Evolutionary conservation across 2,888 invertebrate species (phyloP).

Genomic region (Eretmocerus hayati): DNA sequence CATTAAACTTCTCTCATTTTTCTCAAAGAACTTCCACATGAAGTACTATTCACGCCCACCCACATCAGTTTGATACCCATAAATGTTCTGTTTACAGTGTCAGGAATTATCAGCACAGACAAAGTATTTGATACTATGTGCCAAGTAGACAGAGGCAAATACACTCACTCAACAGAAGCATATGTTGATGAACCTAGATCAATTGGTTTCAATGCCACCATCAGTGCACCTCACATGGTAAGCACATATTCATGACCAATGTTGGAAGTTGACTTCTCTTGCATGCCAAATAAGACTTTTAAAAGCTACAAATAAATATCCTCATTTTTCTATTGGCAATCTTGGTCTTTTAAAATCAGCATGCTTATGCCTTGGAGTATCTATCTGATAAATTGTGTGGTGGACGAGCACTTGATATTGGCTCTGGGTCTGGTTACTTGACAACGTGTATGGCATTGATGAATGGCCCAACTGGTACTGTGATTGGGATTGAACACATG

Average conservation of each 20-base stretch:
- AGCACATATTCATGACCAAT: constrained; percentile 16
- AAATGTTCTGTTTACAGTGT: constrained; percentile 51
- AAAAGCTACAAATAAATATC: not conserved
- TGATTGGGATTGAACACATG: constrained; percentile 89
- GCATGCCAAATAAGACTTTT: not conserved
- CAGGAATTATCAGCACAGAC: constrained; percentile 71
- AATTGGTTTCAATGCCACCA: constrained; percentile 92
- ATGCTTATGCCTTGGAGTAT: constrained; percentile 84
- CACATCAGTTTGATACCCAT: not conserved
- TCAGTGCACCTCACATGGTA: constrained; percentile 96
- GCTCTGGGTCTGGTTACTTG: constrained; percentile 89
- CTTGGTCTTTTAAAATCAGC: constrained; percentile 50
- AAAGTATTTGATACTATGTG: constrained; percentile 74
- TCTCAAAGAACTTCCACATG: too few relatives aligned
- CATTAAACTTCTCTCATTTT: too few relatives aligned
- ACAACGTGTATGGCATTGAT: constrained; percentile 86
- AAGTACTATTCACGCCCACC: not conserved
- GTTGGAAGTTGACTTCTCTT: not conserved
- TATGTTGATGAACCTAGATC: constrained; percentile 88
- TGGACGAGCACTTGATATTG: constrained; percentile 79
- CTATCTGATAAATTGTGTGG: constrained; percentile 75
- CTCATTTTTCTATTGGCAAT: not conserved
- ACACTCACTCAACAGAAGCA: constrained; percentile 57
- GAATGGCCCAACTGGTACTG: constrained; percentile 62
- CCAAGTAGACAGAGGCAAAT: constrained; percentile 76